Base-by-base conservation (phyloP, 2,888 invertebrate species). In the Philhelius pedissequus region DNA sequence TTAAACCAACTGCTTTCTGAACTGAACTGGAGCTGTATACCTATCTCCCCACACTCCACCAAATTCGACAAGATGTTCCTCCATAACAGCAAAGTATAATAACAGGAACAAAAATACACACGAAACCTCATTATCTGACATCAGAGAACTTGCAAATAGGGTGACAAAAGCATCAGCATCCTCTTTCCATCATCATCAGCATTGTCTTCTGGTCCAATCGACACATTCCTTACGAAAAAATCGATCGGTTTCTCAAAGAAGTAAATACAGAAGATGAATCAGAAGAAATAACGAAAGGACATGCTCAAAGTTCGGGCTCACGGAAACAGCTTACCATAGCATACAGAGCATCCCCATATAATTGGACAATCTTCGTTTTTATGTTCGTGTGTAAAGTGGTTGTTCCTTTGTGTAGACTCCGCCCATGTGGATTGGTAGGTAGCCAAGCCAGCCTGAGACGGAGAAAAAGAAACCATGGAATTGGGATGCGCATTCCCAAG, bases 401-500 rank as follows among this genome's bases (percentile, higher is more conserved):
- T 62, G 48, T 69, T 64, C 43, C 43, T 68, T 75, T 35, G 56
- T 13, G 18, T 45, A 83, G 79, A 75, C 83, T 83, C 83, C 83
- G 83, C 81, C 78, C 81, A 68, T 52, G n/a, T n/a, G 50, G 50
- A 68, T 25, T 30, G 20, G 15, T 13, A 35, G 13, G 35, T 35
- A 35, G 3, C 4, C 4, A n/a, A 35, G 30, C 30, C 30, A 2
- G 7, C 7, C 7, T 30, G 27, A n/a, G 38, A 30, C 13, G 30
- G 45, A 75, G 62, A 62, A 45, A 60, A 45, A 60, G 11, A 22
- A 45, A 35, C 35, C 58, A 56, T 71, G 25, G 76, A 77, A 77
- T 82, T n/a, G n/a, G 68, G 77, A 78, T 82, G 82, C 81, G 82
- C 84, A 84, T 76, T 84, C 70, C 71, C 80, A 84, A 84, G 84